Conservation (phyloP, 30 jellyfish, hydroid and myxozoan genomes). For the Hydractinia symbiolongicarpus region DNA sequence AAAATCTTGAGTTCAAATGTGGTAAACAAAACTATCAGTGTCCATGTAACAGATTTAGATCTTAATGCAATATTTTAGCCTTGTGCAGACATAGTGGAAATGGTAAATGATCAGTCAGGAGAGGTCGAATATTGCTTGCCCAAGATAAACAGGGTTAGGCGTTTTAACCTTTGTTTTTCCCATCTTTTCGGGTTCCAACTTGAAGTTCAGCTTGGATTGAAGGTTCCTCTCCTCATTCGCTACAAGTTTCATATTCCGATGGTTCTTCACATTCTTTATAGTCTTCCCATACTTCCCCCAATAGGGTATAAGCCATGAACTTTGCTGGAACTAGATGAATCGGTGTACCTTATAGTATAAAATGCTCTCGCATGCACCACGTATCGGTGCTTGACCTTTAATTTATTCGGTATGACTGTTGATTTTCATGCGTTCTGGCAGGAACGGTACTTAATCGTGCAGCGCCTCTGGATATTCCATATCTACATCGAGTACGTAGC, state of each 20-base stretch:
- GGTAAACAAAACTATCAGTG: too few species aligned
- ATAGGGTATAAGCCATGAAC: conserved; percentile 27
- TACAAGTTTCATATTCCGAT: too few species aligned
- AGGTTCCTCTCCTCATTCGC: background rate
- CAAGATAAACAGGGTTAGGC: conserved; percentile 19
- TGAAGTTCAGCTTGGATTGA: background rate
- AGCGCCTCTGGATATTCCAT: too few species aligned
- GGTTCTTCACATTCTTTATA: too few species aligned
- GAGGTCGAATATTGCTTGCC: conserved; percentile 22
- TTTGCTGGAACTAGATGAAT: background rate
- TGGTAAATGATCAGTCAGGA: conserved; percentile 12
- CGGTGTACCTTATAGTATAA: background rate
- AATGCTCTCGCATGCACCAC: background rate
- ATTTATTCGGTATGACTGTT: background rate
- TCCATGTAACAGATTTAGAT: too few species aligned
- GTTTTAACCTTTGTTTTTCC: background rate
- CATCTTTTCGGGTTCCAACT: background rate
- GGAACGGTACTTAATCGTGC: background rate
- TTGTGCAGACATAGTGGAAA: conserved; percentile 6
- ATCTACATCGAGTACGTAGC: too few species aligned
- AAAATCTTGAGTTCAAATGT: too few species aligned
- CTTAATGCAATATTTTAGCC: too few species aligned
- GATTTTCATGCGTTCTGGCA: conserved; percentile 14
- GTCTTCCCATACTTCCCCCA: conserved; percentile 15
- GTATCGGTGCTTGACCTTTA: background rate